These are phyloP conservation scores for Thamnaconus septentrionalis DNA, from an alignment of 2,113 vertebrate genomes.

Conservation along the genomic window DNA sequence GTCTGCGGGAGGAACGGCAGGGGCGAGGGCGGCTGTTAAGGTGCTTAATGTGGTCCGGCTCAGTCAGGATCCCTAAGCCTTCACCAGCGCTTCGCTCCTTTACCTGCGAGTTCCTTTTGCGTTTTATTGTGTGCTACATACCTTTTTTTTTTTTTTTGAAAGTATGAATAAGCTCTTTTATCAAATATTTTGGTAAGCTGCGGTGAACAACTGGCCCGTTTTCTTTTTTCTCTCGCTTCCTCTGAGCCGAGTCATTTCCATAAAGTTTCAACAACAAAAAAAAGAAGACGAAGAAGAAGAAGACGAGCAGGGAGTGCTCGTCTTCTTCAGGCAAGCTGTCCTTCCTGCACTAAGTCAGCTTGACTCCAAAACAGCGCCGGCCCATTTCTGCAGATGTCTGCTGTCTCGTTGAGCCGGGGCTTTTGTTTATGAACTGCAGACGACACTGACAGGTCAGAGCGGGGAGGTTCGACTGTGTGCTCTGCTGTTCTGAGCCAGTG, in stretches of 20 bases:
- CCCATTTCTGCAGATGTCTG: constrained; percentile 33
- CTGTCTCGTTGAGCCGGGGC: constrained; percentile 18
- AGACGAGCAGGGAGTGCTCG: neutral
- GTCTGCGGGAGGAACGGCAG: constrained; percentile 44
- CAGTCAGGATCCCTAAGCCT: constrained; percentile 26
- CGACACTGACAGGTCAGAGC: constrained; percentile 36
- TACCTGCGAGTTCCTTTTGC: constrained; percentile 33
- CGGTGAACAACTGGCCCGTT: constrained; percentile 38
- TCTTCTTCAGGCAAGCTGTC: neutral
- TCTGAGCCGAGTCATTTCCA: constrained; percentile 45
- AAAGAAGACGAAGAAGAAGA: constrained; percentile 25
- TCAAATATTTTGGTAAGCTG: constrained; percentile 48
- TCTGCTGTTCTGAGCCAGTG: constrained; percentile 6
- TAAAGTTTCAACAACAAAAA: constrained; percentile 23
- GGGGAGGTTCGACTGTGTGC: constrained; percentile 24
- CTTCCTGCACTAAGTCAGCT: constrained; percentile 16
- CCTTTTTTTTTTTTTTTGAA: neutral
- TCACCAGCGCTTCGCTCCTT: constrained; percentile 9
- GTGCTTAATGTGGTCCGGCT: constrained; percentile 56
- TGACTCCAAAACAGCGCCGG: constrained; percentile 10
- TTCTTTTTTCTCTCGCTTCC: constrained; percentile 28
- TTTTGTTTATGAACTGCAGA: constrained; percentile 32
- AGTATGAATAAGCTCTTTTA: constrained; percentile 46
- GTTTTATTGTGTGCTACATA: constrained; percentile 41
- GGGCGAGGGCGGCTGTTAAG: constrained; percentile 43